These are phyloP conservation scores for Norana najaformis DNA, from an alignment of 2,888 invertebrate genomes.

Conservation along the genomic window DNA sequence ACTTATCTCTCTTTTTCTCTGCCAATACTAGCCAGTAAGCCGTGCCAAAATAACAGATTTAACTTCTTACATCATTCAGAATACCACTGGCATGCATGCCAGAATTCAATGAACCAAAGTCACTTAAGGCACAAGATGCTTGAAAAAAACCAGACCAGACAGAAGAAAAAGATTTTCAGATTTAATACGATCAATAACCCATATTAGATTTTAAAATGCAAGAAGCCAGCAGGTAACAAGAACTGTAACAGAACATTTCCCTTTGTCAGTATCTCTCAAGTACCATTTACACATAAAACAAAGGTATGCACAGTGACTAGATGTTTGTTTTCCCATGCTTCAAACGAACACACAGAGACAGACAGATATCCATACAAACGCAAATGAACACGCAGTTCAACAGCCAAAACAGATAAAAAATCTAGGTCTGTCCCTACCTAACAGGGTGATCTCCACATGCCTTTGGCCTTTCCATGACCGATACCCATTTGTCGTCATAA, in stretches of 20 bases:
- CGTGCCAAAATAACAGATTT: neutral
- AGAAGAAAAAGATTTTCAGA: neutral
- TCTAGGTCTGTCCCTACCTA: constrained; percentile 68
- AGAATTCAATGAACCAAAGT: neutral
- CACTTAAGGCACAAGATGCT: neutral
- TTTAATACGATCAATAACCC: neutral
- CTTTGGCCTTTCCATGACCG: constrained; percentile 91
- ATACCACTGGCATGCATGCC: neutral
- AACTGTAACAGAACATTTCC: neutral
- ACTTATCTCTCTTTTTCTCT: no score
- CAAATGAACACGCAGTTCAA: neutral
- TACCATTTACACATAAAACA: neutral
- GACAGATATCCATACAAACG: neutral
- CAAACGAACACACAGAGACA: neutral
- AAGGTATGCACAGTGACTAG: neutral
- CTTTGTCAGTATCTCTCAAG: neutral
- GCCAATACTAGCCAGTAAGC: neutral
- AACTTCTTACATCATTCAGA: neutral
- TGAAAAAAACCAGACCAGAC: neutral
- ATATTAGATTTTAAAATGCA: neutral
- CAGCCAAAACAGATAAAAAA: neutral
- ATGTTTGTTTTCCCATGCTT: no score
- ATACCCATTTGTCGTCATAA: constrained; percentile 94
- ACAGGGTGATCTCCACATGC: constrained; percentile 90
- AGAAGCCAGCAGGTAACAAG: neutral